These are phyloP conservation scores for Gymnocephalus cernua DNA, from an alignment of 2,113 vertebrate genomes.

Conservation along the genomic window DNA sequence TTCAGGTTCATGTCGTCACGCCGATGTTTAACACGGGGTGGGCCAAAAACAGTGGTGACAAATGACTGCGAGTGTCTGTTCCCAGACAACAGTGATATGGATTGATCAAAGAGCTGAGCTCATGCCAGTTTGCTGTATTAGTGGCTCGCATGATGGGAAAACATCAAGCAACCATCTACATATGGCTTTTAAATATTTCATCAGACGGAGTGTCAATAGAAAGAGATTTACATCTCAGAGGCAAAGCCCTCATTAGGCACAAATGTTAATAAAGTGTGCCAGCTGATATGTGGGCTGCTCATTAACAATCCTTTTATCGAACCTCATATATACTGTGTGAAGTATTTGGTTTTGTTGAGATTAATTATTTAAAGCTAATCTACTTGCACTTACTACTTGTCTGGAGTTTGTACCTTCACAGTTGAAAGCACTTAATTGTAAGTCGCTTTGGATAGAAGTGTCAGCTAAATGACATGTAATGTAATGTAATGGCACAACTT, in stretches of 20 bases:
- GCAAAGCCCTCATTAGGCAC: slow-evolving; percentile 39
- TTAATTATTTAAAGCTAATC: no score
- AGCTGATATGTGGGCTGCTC: slow-evolving; percentile 23
- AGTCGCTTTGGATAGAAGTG: no score
- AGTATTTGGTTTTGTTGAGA: slow-evolving; percentile 27
- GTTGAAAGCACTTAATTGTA: no score
- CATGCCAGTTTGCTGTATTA: slow-evolving; percentile 57
- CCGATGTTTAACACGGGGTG: slow-evolving; percentile 26
- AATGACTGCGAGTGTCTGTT: slow-evolving; percentile 44
- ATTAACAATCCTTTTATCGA: slow-evolving; percentile 41
- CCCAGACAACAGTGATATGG: slow-evolving; percentile 32
- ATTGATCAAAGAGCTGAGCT: slow-evolving; percentile 64
- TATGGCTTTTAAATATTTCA: slow-evolving; percentile 74
- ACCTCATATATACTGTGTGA: slow-evolving; percentile 23
- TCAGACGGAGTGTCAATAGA: slow-evolving; percentile 51
- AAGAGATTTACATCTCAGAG: slow-evolving; percentile 50
- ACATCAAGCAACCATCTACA: slow-evolving; percentile 67
- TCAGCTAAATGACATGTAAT: no score
- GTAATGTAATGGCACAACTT: slow-evolving; percentile 9
- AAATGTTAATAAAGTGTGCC: slow-evolving; percentile 37
- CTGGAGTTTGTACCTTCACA: no score
- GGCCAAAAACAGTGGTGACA: no score
- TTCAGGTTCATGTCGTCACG: slow-evolving; percentile 29
- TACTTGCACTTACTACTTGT: no score
- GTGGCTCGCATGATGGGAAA: slow-evolving; percentile 44